phyloP scores from a whole-genome alignment of 1,140 invertebrate species.

The Pinna nobilis region DNA sequence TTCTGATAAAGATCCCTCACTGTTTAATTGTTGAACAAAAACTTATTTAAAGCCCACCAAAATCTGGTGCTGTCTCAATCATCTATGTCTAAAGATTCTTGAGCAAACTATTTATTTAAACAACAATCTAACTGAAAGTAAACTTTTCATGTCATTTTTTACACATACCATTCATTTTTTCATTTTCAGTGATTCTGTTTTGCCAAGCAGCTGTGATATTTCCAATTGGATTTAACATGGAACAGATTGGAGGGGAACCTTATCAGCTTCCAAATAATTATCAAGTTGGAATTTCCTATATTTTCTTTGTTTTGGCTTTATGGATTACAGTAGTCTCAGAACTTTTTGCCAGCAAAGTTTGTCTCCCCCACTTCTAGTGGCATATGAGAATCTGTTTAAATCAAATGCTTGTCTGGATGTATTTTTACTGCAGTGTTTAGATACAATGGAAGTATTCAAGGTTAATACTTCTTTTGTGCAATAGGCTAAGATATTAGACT shows the following conservation, averaged over 20 bases:
- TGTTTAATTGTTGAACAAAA: too few species aligned
- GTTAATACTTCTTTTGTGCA: too few species aligned
- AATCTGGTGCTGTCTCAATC: too few species aligned
- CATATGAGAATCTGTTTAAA: too few species aligned
- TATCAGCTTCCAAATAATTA: conserved; percentile 96
- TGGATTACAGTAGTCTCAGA: conserved; percentile 98
- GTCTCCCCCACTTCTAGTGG: conserved; percentile 84
- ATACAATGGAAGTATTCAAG: too few species aligned
- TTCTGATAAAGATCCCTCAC: too few species aligned
- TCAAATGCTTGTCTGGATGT: too few species aligned
- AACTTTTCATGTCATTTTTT: background rate
- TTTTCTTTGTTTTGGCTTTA: conserved; percentile 93
- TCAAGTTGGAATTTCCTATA: conserved; percentile 96
- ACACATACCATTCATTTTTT: too few species aligned
- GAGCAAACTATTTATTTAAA: background rate
- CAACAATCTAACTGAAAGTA: background rate
- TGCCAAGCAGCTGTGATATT: conserved; percentile 96
- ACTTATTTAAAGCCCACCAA: too few species aligned
- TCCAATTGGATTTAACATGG: conserved; percentile 95
- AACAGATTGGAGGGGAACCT: conserved; percentile 95
- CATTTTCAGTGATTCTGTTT: conserved; percentile 92
- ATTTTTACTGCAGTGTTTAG: too few species aligned
- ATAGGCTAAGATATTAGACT: too few species aligned
- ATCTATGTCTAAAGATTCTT: too few species aligned
- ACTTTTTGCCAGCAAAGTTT: conserved; percentile 98